Base-by-base conservation (phyloP, 2,888 invertebrate species). In the Carabus problematicus region DNA sequence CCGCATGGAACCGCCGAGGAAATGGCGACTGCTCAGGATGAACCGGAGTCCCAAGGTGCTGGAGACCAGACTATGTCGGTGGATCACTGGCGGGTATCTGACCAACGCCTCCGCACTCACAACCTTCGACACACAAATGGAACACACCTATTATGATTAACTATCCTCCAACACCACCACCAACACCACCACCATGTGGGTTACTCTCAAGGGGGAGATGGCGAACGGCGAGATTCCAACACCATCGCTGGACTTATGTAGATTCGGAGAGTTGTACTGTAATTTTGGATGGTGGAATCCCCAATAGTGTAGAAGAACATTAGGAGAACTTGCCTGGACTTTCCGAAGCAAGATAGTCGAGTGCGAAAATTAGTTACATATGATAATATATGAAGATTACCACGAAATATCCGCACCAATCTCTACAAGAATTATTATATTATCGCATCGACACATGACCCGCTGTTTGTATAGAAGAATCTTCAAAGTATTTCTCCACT, bases 51-150 rank as follows among this genome's bases (percentile, higher is more conserved):
- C 88, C 69, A 88, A 78, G 12, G 84, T 84, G 52, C 86, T 83
- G 69, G 87, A 86, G 75, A 87, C 82, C 75, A 88, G 80, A 49
- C 88, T 88, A 76, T 86, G 86, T 47, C 81, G 79, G 80, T 87
- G 86, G 63, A 84, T 82, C 14, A 84, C 81, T 64, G 83, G 82
- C 52, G 85, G 85, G 77, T 87, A 87, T 72, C 80, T 80, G 72
- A 86, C 81, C 75, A 87, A 78, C 64, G 83, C 84, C 72, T 81
- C 82, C 56, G 82, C 80, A 73, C 82, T 83, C 70, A 80, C 78
- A 72, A 87, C 84, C 87, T 87, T 81, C 16, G 76, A 77, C n/a
- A n/a, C n/a, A n/a, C n/a, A 55, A 74, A 69, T 60, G 67, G 11
- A 8, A 52, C 11, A 9, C 12, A 49, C 39, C 14, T 11, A 62